Evolutionary conservation across 2,888 invertebrate species (phyloP).

Genomic region (Diabrotica balteata): DNA sequence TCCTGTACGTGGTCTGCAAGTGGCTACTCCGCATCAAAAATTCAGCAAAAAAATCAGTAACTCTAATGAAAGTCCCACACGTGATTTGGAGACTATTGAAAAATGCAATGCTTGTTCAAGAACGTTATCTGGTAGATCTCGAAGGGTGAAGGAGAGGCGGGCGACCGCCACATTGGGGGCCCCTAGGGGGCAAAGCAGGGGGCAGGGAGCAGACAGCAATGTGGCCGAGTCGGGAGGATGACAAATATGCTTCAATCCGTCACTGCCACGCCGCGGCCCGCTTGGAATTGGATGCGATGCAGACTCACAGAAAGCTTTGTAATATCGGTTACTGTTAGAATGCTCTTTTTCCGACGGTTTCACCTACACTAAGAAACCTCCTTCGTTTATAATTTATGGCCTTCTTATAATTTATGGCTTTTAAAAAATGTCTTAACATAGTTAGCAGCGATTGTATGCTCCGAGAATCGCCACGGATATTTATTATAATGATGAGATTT

Average conservation of each 20-base stretch:
- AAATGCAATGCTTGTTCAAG: slow-evolving; percentile 59
- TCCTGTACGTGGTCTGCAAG: slow-evolving; percentile 8
- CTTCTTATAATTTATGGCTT: no score
- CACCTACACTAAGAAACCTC: slow-evolving; percentile 27
- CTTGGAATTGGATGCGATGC: slow-evolving; percentile 63
- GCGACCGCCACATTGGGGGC: slow-evolving; percentile 46
- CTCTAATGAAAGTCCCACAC: slow-evolving; percentile 51
- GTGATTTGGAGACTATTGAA: slow-evolving; percentile 52
- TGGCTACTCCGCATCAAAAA: slow-evolving; percentile 15
- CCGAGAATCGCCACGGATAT: no score
- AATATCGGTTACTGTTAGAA: slow-evolving; percentile 59
- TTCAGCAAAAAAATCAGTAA: slow-evolving; percentile 20
- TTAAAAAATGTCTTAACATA: no score
- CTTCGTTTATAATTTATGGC: neutral
- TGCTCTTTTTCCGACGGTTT: slow-evolving; percentile 42
- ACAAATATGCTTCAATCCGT: slow-evolving; percentile 75
- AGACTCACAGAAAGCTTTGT: slow-evolving; percentile 63
- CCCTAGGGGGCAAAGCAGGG: slow-evolving; percentile 43
- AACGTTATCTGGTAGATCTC: slow-evolving; percentile 54
- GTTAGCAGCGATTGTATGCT: no score
- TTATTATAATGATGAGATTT: no score
- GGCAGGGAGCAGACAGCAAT: slow-evolving; percentile 57
- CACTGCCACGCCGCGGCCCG: slow-evolving; percentile 68
- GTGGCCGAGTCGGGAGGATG: slow-evolving; percentile 68
- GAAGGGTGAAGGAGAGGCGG: slow-evolving; percentile 43